phyloP scores from a whole-genome alignment of 2,888 invertebrate species.

The Andrena hattorfiana region DNA sequence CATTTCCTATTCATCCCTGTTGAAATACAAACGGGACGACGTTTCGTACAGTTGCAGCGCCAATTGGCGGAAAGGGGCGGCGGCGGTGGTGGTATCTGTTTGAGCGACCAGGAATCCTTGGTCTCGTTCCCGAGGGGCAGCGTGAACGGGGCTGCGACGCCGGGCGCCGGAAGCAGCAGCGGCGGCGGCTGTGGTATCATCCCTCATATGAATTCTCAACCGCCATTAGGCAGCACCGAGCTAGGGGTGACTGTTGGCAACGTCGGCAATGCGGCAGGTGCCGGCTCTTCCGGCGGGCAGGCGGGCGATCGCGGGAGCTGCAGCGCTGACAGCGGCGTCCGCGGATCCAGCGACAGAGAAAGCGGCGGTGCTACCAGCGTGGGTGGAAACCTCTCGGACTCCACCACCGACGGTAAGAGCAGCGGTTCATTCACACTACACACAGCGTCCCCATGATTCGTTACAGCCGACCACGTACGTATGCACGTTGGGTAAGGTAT shows the following conservation, averaged over 20 bases:
- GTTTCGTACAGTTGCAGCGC: constrained; percentile 78
- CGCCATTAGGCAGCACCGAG: constrained; percentile 81
- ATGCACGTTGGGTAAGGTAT: too few species aligned
- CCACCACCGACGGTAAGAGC: constrained; percentile 90
- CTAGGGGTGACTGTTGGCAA: constrained; percentile 75
- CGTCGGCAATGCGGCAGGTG: constrained; percentile 82
- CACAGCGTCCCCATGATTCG: too few species aligned
- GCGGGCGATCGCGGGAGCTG: constrained; percentile 92
- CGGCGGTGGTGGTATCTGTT: constrained; percentile 85
- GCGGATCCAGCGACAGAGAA: constrained; percentile 93
- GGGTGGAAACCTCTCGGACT: constrained; percentile 93
- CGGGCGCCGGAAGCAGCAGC: constrained; percentile 82
- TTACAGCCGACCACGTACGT: too few species aligned
- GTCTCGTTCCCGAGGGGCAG: constrained; percentile 89
- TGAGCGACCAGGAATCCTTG: constrained; percentile 94
- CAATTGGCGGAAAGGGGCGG: constrained; percentile 89
- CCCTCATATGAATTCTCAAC: constrained; percentile 83
- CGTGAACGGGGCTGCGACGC: constrained; percentile 86
- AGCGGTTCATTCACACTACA: too few species aligned
- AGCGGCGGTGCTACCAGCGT: constrained; percentile 93
- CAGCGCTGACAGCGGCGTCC: constrained; percentile 94
- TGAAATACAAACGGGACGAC: not conserved
- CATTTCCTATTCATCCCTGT: too few species aligned
- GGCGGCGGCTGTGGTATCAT: constrained; percentile 82
- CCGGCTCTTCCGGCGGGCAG: constrained; percentile 85